Evolutionary conservation across 2,113 vertebrate genomes (phyloP), one percentile per base, ranked within the genome.

Genomic region (Eurypyga helias): DNA sequence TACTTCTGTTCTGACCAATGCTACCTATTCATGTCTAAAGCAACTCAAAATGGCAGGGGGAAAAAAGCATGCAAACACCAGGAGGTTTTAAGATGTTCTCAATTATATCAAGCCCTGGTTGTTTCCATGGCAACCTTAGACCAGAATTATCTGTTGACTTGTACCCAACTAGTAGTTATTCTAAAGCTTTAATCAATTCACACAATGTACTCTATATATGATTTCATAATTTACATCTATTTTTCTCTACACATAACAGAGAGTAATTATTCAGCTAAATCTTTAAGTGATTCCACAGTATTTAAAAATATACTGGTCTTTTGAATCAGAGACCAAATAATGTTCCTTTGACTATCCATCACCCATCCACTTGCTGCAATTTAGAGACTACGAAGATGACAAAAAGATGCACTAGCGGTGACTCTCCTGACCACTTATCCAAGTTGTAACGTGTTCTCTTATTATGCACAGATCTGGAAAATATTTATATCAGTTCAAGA

Each of bases 71-170:
- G 97, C 96, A 87, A 98, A 98, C 91, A 93, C 97, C 97, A 98
- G 97, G 97, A 98, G 98, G 97, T 98, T 98, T 98, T 98, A 98
- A 98, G 97, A 98, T 98, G 98, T 97, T 98, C 98, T 98, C 98
- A 98, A 98, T 98, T 98, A 98, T 98, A 98, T 97, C 97, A 96
- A 98, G 98, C 98, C 97, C 97, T 97, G 98, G 97, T 97, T 98
- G 98, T 99, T 98, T 98, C 98, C 98, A 98, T 98, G 98, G 98
- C 98, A 98, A 99, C 98, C 96, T 96, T 98, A 98, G 98, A 98
- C 97, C 96, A 98, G 98, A 98, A 98, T 98, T 98, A 98, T 98
- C 98, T 87, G 95, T 98, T 98, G 97, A 98, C 98, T 98, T 97
- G 95, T 96, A 98, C 97, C 97, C 96, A 98, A 98, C 93, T 94